phyloP scores from a whole-genome alignment of 2,797 vertebrate genomes.

The Botia kubotai region DNA sequence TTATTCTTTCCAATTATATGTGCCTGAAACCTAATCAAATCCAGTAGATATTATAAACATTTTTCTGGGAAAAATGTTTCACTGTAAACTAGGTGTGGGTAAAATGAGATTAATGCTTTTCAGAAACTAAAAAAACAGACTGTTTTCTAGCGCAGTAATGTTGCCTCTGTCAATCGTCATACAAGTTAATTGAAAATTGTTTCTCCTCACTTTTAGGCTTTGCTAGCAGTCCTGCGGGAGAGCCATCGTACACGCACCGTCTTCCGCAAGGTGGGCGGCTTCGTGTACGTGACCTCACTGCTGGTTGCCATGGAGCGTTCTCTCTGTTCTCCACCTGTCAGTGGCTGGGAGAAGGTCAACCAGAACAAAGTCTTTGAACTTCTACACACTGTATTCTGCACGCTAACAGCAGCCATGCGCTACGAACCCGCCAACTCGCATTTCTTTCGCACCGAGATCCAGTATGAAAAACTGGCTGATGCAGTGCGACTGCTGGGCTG shows the following conservation, averaged over 20 bases:
- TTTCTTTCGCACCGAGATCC: constrained; percentile 97
- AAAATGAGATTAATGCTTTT: too few relatives aligned
- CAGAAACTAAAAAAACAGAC: too few relatives aligned
- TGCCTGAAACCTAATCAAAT: not conserved
- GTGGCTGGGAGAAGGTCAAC: constrained; percentile 93
- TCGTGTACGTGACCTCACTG: constrained; percentile 95
- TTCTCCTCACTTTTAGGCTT: constrained; percentile 74
- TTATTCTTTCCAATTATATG: too few relatives aligned
- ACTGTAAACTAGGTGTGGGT: too few relatives aligned
- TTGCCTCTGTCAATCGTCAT: not conserved
- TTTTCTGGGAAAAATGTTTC: too few relatives aligned
- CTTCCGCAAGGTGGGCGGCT: constrained; percentile 96
- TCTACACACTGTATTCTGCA: constrained; percentile 93
- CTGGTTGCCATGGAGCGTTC: constrained; percentile 97
- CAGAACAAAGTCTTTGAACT: constrained; percentile 96
- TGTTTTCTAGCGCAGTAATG: too few relatives aligned
- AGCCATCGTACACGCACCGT: constrained; percentile 96
- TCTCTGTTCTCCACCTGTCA: constrained; percentile 85
- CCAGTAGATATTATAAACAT: too few relatives aligned
- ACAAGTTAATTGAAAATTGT: not conserved
- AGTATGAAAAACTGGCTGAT: constrained; percentile 97
- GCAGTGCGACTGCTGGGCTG: constrained; percentile 95
- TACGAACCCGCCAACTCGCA: constrained; percentile 97
- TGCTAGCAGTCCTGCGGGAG: constrained; percentile 89
- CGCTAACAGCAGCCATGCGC: constrained; percentile 96